Evolutionary conservation across 1,140 invertebrate genomes (phyloP).

Genomic region (Calycopis cecrops): DNA sequence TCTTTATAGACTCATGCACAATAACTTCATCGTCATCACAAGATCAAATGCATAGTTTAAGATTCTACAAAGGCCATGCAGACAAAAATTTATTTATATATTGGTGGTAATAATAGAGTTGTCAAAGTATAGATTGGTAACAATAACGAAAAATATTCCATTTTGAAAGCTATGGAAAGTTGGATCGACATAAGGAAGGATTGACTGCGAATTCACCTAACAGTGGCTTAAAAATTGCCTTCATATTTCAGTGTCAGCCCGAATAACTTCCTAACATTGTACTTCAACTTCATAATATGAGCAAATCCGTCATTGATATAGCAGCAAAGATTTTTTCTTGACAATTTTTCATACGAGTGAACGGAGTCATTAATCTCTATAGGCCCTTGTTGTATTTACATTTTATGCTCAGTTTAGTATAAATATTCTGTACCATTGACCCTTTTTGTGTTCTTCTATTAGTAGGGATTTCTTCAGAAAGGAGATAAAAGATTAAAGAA

Average conservation of each 20-base stretch:
- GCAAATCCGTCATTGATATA: conserved; percentile 11
- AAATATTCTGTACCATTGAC: no score
- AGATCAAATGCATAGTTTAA: no score
- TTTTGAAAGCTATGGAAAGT: conserved; percentile 24
- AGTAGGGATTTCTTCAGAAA: no score
- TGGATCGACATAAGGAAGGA: conserved; percentile 55
- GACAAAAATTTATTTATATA: no score
- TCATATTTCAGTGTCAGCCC: conserved; percentile 58
- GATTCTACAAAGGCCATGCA: no score
- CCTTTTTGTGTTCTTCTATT: no score
- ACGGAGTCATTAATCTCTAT: conserved; percentile 5
- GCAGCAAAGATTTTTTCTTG: conserved; percentile 1
- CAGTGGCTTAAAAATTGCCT: conserved; percentile 48
- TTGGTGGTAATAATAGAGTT: no score
- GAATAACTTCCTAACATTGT: conserved; percentile 50
- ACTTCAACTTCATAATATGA: conserved; percentile 22
- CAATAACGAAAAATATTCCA: conserved; percentile 16
- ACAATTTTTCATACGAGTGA: neutral
- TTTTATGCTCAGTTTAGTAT: no score
- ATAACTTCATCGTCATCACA: no score
- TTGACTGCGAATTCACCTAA: conserved; percentile 44
- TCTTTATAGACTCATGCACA: no score
- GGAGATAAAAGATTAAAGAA: no score
- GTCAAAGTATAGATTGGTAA: conserved; percentile 1
- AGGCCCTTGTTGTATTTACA: no score